These are phyloP conservation scores for Eupleurogrammus muticus DNA, from an alignment of 2,797 vertebrate species.

Conservation along the genomic window DNA sequence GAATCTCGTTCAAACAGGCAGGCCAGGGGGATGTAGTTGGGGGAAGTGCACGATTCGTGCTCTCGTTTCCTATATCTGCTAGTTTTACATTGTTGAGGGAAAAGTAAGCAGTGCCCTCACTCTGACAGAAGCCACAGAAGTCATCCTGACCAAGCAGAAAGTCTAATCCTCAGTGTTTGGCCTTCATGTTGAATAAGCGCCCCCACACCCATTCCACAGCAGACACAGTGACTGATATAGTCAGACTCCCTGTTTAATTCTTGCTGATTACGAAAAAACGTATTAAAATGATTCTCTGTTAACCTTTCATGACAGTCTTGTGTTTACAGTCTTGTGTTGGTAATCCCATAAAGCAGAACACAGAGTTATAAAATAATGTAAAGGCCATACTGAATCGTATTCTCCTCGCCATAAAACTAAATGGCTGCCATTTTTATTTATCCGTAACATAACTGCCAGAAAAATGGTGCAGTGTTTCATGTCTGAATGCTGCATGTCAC, in stretches of 20 bases:
- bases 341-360: constrained; percentile 9
- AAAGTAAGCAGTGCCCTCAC: not conserved
- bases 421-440: constrained; percentile 21
- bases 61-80: constrained; percentile 10
- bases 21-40: not conserved
- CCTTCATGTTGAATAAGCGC: not conserved
- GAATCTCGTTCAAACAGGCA: constrained; percentile 3
- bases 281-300: not conserved
- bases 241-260: not conserved
- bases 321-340: not conserved
- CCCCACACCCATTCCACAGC: not conserved
- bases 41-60: not conserved
- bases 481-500: not conserved
- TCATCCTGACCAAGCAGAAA: constrained; percentile 1
- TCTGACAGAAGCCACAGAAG: constrained; percentile 1
- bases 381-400: constrained; percentile 4
- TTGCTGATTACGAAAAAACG: not conserved
- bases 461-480: constrained; percentile 25
- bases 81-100: not conserved
- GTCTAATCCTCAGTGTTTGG: not conserved
- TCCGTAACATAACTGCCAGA: constrained; percentile 19
- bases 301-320: not conserved
- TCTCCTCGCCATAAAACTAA: constrained; percentile 8
- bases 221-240: not conserved
- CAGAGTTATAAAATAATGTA: constrained; percentile 3